Base-by-base conservation (phyloP, 2,113 vertebrate species). In the Tamias sibiricus region DNA sequence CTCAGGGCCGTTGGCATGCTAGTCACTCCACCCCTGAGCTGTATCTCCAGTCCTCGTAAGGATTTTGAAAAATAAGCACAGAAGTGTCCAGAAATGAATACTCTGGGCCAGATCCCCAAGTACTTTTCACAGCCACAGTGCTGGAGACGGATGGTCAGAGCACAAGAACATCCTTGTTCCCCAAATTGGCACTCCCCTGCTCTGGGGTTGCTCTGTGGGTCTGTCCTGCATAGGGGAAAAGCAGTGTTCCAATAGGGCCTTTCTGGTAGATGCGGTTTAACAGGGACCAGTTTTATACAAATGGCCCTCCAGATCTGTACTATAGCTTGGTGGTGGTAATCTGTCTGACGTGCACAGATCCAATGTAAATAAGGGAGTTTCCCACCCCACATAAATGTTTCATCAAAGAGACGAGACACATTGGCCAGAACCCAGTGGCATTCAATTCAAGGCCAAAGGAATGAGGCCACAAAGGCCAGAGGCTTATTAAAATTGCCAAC, bases 401-500 rank as follows among this genome's bases (percentile, higher is more conserved):
- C 13, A 80, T 24, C 37, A 95, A 59, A 84, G 64, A n/a, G 75
- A 83, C 83, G 79, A 83, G 77, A 90, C 86, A 94, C 22, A 72
- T 2, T 80, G 64, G 40, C 57, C 69, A 81, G 40, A 92, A 75
- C 54, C 35, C 32, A 87, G 32, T 32, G 32, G 37, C 57, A 80
- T 69, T 83, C 79, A 19, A 26, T 85, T 80, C 76, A 85, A 95
- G 66, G 12, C 87, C 90, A 76, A 92, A 84, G 81, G 81, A 80
- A 69, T 13, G 47, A 79, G 42, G 72, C 68, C 49, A 82, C 22
- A 81, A 77, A 91, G 14, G 30, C 37, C 64, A 75, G 68, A 71
- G 47, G 44, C 57, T 24, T 66, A 85, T 49, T 37, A 94, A 87
- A 90, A n/a, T 28, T 14, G 64, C 89, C 62, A 62, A 49, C 5